Evolutionary conservation across 1,140 invertebrate species (phyloP), one percentile per base, ranked within the genome.

Genomic region (Achatina immaculata): DNA sequence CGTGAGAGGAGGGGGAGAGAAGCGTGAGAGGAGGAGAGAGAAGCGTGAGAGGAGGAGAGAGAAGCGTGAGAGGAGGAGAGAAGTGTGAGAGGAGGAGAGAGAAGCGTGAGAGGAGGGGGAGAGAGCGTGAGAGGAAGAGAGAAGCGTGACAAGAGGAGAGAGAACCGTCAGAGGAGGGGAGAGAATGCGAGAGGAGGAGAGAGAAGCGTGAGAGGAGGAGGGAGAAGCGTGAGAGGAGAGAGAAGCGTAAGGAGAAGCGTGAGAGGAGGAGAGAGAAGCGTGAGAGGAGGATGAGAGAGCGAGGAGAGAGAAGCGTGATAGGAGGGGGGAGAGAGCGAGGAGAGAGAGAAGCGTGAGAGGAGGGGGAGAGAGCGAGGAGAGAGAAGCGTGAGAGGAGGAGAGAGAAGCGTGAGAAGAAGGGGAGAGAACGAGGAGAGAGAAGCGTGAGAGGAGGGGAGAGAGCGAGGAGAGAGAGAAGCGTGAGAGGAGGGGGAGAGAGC

Each of bases 301-400:
- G 19, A 19, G 19, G 45, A 19, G 45, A 48, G 45, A 19, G 19
- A 19, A 19, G 19, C 7, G 19, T 11, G 45, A 19, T 11, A 48
- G 45, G 45, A 48, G 45, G 45, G 19, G 45, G 45, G 19, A 19
- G 45, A 48, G 45, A 19, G 19, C 7, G 45, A 48, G 45, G 45
- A 48, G 45, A 19, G 19, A 11, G 7, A 48, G 45, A 19, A 11
- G 19, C 7, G 19, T 7, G 45, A 19, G 19, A 19, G 45, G 19
- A 19, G 45, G 19, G 45, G 45, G 19, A 19, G 45, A 19, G 19
- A 19, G 45, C 7, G 19, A 48, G 19, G 45, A 38, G 31, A 77
- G 40, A 7, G 55, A 38, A 21, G 75, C n/a, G n/a, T n/a, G 55
- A 62, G 48, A 77, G 58, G 28, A 62, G 62, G 75, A 36, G 11